Base-by-base conservation (phyloP, 2,888 invertebrate genomes). In the Stenolophus ochropezus region DNA sequence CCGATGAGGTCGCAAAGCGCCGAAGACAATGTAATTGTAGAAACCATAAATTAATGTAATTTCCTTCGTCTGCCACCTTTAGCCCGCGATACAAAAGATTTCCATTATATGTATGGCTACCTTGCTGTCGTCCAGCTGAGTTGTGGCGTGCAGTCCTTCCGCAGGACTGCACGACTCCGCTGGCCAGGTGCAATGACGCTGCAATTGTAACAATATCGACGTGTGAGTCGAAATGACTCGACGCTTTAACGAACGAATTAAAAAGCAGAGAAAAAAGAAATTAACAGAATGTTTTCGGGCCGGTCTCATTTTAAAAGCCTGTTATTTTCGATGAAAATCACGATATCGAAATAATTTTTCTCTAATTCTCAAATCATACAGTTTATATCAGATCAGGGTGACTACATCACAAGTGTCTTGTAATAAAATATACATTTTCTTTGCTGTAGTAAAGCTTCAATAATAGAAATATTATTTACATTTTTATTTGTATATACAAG, bases 171-270 rank as follows among this genome's bases (percentile, higher is more conserved):
- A 33, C 49, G 20, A 75, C 18, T 20, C 14, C 23, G n/a, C 85
- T 86, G 86, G 86, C 83, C 85, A 83, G 83, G 85, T 84, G 83
- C 83, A 84, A 86, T 87, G 87, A 87, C 87, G 85, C 81, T 85
- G 87, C 87, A 86, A 85, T 87, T 84, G 86, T 85, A 86, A 86
- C 87, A 87, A 87, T 86, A 86, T 86, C 88, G 83, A 87, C 88
- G 88, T 88, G 88, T 88, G 87, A 87, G 88, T 87, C 86, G 86
- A 85, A 86, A 86, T 87, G 87, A 88, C 87, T 87, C 83, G 85
- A 84, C 86, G 61, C 21, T 81, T 75, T 61, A 75, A 23, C 81
- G 53, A 47, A 81, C 75, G 61, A 75, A 81, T 81, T 75, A 81
- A 81, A 81, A 79, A 77, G 25, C 20, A 61, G 75, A 53, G 51